Evolutionary conservation across 2,113 vertebrate genomes (phyloP), one percentile per base, ranked within the genome.

Genomic region (Varanus salvator): DNA sequence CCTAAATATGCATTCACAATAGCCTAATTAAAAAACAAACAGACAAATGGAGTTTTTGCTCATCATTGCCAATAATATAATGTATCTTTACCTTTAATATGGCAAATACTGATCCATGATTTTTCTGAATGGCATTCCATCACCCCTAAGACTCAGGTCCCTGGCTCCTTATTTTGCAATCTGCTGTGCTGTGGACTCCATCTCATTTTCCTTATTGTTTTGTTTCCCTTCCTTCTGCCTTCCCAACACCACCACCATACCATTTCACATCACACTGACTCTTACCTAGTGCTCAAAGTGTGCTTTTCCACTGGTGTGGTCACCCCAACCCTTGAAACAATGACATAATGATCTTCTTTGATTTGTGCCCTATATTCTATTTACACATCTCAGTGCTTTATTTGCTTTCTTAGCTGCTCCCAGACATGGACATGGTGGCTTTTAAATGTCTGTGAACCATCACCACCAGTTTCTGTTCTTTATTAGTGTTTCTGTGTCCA

Each of bases 321-420:
- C 96, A 86, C 48, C 86, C 71, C 91, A 15, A 57, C 87, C 89
- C 94, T 96, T 97, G 95, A 93, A 94, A 95, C 87, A 92, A 86
- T 66, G 69, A 80, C 8, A 1, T 74, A 82, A 92, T 94, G 94
- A 96, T 97, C 95, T 93, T 75, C 15, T 93, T 87, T 95, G 95
- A 97, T 96, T 96, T 93, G 87, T 80, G 93, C 92, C 92, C 95
- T 92, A 14, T 95, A 94, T 81, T 96, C 92, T 97, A 91, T 96
- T 97, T 97, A 95, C 94, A 93, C 93, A 94, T 95, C 95, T 88
- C 86, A 50, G 25, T 93, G 95, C 94, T 93, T 93, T 97, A 95
- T 96, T 97, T 97, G 96, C 95, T 96, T 97, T 97, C 92, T 92
- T 97, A 97, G 97, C 96, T 96, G 90, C 91, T 97, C 96, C 94